Conservation (phyloP, 2,797 vertebrate species). For the Tangara arthus region DNA sequence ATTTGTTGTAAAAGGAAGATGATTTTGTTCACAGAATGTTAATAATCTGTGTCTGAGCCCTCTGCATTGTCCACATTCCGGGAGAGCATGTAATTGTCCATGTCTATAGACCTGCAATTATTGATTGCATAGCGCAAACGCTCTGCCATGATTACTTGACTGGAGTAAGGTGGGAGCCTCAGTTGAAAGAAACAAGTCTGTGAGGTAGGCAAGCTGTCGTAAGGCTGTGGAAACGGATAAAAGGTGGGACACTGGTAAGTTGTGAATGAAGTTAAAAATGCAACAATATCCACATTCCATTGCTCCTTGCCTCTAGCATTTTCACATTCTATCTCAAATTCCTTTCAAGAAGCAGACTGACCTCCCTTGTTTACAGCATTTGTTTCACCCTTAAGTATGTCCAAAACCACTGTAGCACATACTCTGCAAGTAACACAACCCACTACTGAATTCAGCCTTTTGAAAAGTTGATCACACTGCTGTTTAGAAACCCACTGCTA, state of each 20-base stretch:
- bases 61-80: slow-evolving; percentile 84
- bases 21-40: slow-evolving; percentile 52
- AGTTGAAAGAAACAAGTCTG: slow-evolving; percentile 88
- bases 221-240: slow-evolving; percentile 75
- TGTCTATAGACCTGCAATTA: slow-evolving; percentile 85
- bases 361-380: not conserved
- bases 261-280: not conserved
- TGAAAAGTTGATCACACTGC: not conserved
- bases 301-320: not conserved
- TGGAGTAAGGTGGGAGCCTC: slow-evolving; percentile 83
- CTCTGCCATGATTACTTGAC: slow-evolving; percentile 83
- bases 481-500: not conserved
- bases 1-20: slow-evolving; percentile 31
- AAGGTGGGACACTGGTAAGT: slow-evolving; percentile 7
- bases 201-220: slow-evolving; percentile 87
- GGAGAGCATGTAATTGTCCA: slow-evolving; percentile 88
- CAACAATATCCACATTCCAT: not conserved
- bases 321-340: not conserved
- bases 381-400: not conserved
- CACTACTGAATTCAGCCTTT: not conserved
- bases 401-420: not conserved
- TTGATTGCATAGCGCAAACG: slow-evolving; percentile 86
- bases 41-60: slow-evolving; percentile 86
- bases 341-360: not conserved
- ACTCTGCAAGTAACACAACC: not conserved